Percentiles rank a stretch among this genome's conserved stretches.
Conservation (phyloP, 2,797 vertebrate species). For the Bradypus variegatus region DNA sequence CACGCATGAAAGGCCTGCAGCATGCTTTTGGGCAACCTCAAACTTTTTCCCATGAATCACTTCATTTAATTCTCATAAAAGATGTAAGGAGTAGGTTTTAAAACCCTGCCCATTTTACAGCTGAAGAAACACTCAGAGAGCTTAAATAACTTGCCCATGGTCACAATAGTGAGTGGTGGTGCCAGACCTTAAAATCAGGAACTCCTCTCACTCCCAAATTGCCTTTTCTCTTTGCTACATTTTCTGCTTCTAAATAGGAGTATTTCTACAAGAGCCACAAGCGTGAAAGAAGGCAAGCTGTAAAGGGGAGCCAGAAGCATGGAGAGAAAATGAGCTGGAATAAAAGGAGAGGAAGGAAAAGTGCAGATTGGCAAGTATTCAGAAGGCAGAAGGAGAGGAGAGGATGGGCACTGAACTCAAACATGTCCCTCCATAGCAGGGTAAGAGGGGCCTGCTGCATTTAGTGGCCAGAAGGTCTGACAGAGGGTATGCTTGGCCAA, state of each 20-base stretch:
- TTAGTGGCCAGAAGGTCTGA: background rate
- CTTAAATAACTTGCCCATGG: background rate
- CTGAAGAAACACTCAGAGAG: background rate
- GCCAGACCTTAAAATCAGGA: background rate
- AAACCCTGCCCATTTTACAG: background rate
- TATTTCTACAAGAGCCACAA: background rate
- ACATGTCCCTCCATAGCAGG: background rate
- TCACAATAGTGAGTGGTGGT: background rate
- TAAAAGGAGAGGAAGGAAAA: background rate
- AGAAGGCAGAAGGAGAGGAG: background rate
- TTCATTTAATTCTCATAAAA: background rate
- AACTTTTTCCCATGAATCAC: background rate
- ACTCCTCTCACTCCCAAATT: background rate
- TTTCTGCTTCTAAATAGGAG: background rate
- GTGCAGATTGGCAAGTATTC: background rate
- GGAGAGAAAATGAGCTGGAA: background rate
- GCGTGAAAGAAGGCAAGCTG: background rate
- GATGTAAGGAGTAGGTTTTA: background rate
- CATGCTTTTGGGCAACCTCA: fast-evolving
- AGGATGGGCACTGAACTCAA: background rate
- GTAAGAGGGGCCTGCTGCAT: background rate
- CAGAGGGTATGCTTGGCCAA: background rate
- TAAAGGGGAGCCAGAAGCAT: background rate
- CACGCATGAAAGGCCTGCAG: fast-evolving
- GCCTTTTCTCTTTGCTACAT: background rate